Percentiles rank a stretch among this genome's conserved stretches.
These are phyloP conservation scores for Heliconius sara DNA, from an alignment of 2,888 invertebrate genomes.

Conservation along the genomic window DNA sequence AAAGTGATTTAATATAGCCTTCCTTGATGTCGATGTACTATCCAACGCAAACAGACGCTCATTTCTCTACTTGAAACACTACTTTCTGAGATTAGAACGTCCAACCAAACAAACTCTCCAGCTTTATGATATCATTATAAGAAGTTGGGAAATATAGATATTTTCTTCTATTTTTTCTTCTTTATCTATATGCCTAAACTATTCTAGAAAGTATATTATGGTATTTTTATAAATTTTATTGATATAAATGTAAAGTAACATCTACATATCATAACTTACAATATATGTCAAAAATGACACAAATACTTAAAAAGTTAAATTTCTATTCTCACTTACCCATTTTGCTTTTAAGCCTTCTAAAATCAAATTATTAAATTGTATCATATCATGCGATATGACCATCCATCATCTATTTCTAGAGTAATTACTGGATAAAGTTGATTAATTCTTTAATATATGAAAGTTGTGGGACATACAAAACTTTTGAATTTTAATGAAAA, in stretches of 20 bases:
- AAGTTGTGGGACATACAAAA: background rate
- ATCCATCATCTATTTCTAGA: constrained; percentile 26
- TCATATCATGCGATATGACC: constrained; percentile 23
- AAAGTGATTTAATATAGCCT: background rate
- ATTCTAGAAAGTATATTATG: too few species aligned
- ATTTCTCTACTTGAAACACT: background rate
- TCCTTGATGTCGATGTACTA: background rate
- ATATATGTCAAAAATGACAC: background rate
- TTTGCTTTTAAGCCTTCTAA: constrained; percentile 7
- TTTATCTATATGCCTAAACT: too few species aligned
- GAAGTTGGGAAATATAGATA: background rate
- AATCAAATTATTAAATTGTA: constrained; percentile 24
- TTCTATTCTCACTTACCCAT: background rate
- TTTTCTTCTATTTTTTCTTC: background rate
- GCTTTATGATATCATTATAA: too few species aligned
- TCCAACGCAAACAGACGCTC: background rate
- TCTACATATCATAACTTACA: too few species aligned
- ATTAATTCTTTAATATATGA: constrained; percentile 22
- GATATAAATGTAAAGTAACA: too few species aligned
- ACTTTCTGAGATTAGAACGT: background rate
- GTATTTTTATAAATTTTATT: too few species aligned
- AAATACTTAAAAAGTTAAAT: background rate
- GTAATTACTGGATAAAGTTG: constrained; percentile 25
- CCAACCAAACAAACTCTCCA: background rate
- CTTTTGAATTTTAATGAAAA: background rate